These are phyloP conservation scores for Uloborus plumipes DNA, from an alignment of 2,888 invertebrate genomes.

Conservation along the genomic window DNA sequence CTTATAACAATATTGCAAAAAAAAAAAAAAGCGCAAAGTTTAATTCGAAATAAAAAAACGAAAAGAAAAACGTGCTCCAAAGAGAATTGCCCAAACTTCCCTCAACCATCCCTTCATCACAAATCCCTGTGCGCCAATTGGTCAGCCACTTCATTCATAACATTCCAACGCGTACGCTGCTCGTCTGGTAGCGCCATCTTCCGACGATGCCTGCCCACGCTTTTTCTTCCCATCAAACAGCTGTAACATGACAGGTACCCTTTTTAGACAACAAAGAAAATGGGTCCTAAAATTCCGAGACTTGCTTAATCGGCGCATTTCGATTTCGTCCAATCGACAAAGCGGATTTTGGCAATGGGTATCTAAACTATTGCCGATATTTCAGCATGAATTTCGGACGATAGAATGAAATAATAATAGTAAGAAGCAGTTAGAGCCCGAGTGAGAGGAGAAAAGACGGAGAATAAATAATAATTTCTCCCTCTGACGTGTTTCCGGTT, in stretches of 20 bases:
- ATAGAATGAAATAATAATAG: too few relatives aligned
- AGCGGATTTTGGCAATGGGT: too few relatives aligned
- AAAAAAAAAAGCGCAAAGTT: background rate
- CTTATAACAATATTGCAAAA: constrained; percentile 7
- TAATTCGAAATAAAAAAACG: background rate
- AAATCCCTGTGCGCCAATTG: constrained; percentile 30
- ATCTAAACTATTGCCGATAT: too few relatives aligned
- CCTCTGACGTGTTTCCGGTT: constrained; percentile 58
- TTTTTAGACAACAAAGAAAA: constrained; percentile 35
- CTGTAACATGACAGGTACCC: constrained; percentile 55
- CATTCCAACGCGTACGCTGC: constrained; percentile 50
- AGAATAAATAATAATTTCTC: constrained; percentile 24
- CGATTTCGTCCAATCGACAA: too few relatives aligned
- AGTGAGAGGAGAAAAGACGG: constrained; percentile 9
- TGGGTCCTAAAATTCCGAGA: background rate
- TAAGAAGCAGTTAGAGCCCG: background rate
- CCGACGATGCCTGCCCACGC: constrained; percentile 43
- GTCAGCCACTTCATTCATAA: constrained; percentile 57
- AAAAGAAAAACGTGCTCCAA: background rate
- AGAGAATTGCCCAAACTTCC: too few relatives aligned
- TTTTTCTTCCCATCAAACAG: constrained; percentile 26
- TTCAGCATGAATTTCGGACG: too few relatives aligned
- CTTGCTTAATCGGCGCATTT: too few relatives aligned
- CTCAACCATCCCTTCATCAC: constrained; percentile 13
- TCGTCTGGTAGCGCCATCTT: constrained; percentile 58